phyloP scores from a whole-genome alignment of 1,140 invertebrate genomes.

The Theocolax elegans region DNA sequence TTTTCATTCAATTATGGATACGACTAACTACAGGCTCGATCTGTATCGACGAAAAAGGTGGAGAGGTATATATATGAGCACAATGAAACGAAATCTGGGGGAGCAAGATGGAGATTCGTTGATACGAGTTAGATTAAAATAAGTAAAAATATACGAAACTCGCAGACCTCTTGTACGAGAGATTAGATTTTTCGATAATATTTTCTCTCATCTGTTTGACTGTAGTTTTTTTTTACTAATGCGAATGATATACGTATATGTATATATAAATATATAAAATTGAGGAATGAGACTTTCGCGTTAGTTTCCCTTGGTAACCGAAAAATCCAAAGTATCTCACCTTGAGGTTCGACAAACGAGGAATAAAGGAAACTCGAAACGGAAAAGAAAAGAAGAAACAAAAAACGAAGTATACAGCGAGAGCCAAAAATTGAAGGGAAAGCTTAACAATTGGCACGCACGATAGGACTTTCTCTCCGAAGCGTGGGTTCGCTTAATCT shows the following conservation, averaged over 20 bases:
- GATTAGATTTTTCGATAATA: slow-evolving; percentile 7
- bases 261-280: too few relatives aligned
- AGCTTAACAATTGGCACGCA: slow-evolving; percentile 29
- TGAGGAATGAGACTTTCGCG: too few relatives aligned
- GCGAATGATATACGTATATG: too few relatives aligned
- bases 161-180: slow-evolving; percentile 5
- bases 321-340: too few relatives aligned
- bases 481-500: slow-evolving; percentile 59
- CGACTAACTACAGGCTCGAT: slow-evolving; percentile 13
- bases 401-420: not conserved
- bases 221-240: not conserved
- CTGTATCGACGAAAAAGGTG: slow-evolving; percentile 2
- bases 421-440: slow-evolving; percentile 5
- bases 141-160: slow-evolving; percentile 15
- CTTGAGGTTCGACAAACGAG: too few relatives aligned
- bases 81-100: slow-evolving; percentile 27
- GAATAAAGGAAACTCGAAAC: too few relatives aligned
- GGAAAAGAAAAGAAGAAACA: too few relatives aligned
- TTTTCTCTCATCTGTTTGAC: not conserved
- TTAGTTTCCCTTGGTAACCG: too few relatives aligned
- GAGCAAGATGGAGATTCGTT: slow-evolving; percentile 31
- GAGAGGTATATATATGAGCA: not conserved
- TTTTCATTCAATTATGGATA: slow-evolving; percentile 26
- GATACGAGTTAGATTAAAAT: slow-evolving; percentile 8
- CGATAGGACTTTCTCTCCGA: slow-evolving; percentile 3